phyloP scores from a whole-genome alignment of 2,888 invertebrate genomes.

The Ormyrus labotus region DNA sequence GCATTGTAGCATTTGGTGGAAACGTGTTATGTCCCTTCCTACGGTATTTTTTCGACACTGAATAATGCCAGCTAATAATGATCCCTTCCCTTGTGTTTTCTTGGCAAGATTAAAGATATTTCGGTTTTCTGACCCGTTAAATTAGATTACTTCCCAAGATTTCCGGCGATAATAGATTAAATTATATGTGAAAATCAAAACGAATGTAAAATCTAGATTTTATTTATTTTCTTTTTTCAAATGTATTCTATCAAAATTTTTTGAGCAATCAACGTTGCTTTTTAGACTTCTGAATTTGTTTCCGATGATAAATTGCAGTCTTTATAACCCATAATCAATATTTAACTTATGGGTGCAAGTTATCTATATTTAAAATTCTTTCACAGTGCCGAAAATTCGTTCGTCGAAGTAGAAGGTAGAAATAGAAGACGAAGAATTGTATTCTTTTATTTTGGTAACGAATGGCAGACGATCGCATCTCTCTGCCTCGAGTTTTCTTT shows the following conservation, averaged over 20 bases:
- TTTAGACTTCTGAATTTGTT: neutral
- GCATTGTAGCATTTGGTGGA: slow-evolving; percentile 63
- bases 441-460: slow-evolving; percentile 5
- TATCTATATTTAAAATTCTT: neutral
- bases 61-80: slow-evolving; percentile 4
- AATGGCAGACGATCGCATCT: neutral
- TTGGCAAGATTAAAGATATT: slow-evolving; percentile 11
- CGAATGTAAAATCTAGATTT: too few species aligned
- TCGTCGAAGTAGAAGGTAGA: neutral
- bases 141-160: slow-evolving; percentile 10
- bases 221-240: too few species aligned
- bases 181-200: neutral
- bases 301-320: neutral
- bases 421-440: neutral
- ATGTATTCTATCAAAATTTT: too few species aligned
- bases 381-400: slow-evolving; percentile 10
- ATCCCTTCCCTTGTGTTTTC: neutral
- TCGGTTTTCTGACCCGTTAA: slow-evolving; percentile 6
- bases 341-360: neutral
- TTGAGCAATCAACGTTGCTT: neutral
- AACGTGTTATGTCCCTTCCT: slow-evolving; percentile 46
- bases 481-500: slow-evolving; percentile 8
- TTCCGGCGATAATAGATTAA: neutral
- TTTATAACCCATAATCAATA: slow-evolving; percentile 25
- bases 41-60: slow-evolving; percentile 10